A percentile compares a stretch with the other conserved stretches of the same genome.
Conservation (phyloP, 2,888 invertebrate genomes). For the Periphyllus acericola region DNA sequence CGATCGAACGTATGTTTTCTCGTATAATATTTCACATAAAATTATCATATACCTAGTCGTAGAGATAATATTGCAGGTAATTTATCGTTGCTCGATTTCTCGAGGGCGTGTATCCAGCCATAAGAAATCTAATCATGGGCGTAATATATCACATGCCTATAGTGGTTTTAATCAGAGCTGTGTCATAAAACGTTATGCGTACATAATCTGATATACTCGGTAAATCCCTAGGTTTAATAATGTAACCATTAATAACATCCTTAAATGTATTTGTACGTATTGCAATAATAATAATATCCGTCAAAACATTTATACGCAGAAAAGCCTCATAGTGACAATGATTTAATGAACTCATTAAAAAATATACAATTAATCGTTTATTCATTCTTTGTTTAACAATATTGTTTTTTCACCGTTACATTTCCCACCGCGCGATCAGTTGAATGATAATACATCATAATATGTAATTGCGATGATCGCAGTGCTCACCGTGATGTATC, state of each 20-base stretch:
- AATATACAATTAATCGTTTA: neutral
- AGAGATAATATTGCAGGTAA: no score
- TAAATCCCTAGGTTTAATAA: neutral
- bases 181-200: neutral
- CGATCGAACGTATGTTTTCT: no score
- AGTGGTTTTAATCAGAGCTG: neutral
- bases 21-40: no score
- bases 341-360: constrained; percentile 30
- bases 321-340: neutral
- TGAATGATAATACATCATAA: no score
- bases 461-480: no score
- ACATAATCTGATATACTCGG: constrained; percentile 12
- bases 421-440: no score
- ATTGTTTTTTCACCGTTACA: neutral
- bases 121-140: neutral
- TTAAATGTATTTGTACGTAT: constrained; percentile 12
- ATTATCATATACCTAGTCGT: no score
- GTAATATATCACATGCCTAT: neutral
- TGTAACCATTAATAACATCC: constrained; percentile 30
- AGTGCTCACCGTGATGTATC: no score
- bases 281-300: constrained; percentile 11
- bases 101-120: neutral
- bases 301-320: constrained; percentile 7
- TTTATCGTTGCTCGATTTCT: neutral
- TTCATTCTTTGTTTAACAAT: no score